Evolutionary conservation across 2,888 invertebrate genomes (phyloP).

Genomic region (Leptinotarsa haldemani): DNA sequence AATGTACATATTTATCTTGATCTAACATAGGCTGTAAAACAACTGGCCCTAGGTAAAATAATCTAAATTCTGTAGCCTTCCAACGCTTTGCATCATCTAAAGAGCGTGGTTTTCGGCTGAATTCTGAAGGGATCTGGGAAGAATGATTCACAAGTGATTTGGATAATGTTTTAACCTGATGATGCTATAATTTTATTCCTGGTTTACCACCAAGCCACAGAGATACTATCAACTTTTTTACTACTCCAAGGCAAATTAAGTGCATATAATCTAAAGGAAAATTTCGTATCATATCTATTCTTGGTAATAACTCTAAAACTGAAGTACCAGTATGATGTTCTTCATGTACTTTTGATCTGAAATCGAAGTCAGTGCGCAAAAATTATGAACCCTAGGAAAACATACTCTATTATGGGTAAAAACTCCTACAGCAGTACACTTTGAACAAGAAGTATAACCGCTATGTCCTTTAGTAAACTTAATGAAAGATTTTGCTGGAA

Average conservation of each 20-base stretch:
- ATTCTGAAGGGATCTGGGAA: constrained; percentile 21
- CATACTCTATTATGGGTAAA: constrained; percentile 32
- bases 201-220: constrained; percentile 34
- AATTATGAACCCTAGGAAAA: constrained; percentile 33
- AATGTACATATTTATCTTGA: constrained; percentile 31
- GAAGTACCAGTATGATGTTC: constrained; percentile 44
- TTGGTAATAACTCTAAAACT: constrained; percentile 44
- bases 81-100: constrained; percentile 35
- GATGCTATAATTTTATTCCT: constrained; percentile 22
- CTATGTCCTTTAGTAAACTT: constrained; percentile 42
- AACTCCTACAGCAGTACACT: constrained; percentile 43
- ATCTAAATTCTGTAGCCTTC: constrained; percentile 38
- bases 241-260: constrained; percentile 39
- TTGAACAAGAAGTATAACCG: constrained; percentile 47
- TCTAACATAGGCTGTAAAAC: constrained; percentile 28
- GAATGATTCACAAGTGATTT: constrained; percentile 2
- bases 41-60: constrained; percentile 39
- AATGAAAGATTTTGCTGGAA: constrained; percentile 35
- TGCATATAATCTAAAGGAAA: constrained; percentile 49
- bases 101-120: constrained; percentile 33
- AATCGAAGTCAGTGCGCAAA: constrained; percentile 33
- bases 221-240: constrained; percentile 35
- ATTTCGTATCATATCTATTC: constrained; percentile 46
- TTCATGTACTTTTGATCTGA: constrained; percentile 35
- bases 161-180: constrained; percentile 20